A percentile compares a stretch with the other conserved stretches of the same genome.
Conservation (phyloP, 1,140 invertebrate genomes). For the Scylla paramamosain region DNA sequence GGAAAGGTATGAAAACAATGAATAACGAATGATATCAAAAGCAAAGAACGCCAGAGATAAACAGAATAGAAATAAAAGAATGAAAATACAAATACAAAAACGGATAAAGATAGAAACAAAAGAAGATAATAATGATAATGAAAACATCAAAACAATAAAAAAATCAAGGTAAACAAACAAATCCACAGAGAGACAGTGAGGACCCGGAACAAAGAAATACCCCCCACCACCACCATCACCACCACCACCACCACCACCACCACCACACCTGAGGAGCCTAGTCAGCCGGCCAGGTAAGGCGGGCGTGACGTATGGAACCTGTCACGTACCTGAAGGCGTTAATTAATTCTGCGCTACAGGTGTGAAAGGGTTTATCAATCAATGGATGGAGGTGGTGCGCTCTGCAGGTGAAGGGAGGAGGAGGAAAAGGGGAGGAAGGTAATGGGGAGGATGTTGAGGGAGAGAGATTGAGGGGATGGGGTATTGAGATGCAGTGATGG, state of each 20-base stretch:
- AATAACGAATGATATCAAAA: too few species aligned
- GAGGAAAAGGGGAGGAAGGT: not conserved
- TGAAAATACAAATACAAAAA: too few species aligned
- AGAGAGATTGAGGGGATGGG: not conserved
- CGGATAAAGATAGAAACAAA: too few species aligned
- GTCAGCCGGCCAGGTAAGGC: constrained; percentile 4
- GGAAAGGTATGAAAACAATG: too few species aligned
- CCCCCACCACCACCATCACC: not conserved
- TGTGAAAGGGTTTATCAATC: constrained; percentile 60
- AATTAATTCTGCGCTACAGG: constrained; percentile 62
- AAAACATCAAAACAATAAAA: not conserved
- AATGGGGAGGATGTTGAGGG: not conserved
- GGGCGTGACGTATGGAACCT: constrained; percentile 25
- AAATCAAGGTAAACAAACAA: too few species aligned
- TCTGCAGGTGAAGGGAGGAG: not conserved
- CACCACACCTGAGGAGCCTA: not conserved
- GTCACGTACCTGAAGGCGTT: constrained; percentile 45
- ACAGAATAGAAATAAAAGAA: too few species aligned
- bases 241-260: constrained; percentile 6
- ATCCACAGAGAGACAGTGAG: too few species aligned
- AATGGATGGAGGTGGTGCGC: not conserved
- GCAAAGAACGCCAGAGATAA: too few species aligned
- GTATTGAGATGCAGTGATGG: not conserved
- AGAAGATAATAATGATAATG: not conserved
- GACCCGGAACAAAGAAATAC: too few species aligned